phyloP scores from a whole-genome alignment of 2,113 vertebrate genomes.

The Amazona vittata region DNA sequence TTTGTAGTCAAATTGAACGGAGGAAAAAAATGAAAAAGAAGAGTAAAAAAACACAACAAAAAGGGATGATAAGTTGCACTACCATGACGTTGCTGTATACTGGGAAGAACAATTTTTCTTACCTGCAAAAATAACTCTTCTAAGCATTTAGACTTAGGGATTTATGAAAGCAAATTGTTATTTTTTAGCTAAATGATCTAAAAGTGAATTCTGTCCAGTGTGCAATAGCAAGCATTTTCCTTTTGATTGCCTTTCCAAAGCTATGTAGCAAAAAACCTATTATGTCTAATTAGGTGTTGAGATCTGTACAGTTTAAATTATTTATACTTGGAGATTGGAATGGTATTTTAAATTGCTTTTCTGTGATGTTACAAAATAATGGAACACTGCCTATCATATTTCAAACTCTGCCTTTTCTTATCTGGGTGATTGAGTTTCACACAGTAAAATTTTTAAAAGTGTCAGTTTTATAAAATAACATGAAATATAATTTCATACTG shows the following conservation, averaged over 20 bases:
- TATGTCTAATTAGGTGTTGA: constrained; percentile 51
- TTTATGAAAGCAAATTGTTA: not conserved
- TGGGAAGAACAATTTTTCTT: not conserved
- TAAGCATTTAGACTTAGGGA: not conserved
- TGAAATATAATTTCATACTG: not conserved
- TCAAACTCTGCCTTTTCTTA: not conserved
- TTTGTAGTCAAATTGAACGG: not conserved
- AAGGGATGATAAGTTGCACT: not conserved
- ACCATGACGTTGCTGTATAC: not conserved
- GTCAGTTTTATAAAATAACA: not conserved
- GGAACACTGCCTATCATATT: not conserved
- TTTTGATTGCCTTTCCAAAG: constrained; percentile 22
- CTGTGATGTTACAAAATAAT: not conserved
- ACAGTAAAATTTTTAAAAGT: not conserved
- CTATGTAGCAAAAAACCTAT: not conserved
- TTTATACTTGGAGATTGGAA: constrained; percentile 37
- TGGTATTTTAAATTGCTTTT: constrained; percentile 29
- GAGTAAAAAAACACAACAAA: not conserved
- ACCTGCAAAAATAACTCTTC: not conserved
- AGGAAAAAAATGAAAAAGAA: not conserved
- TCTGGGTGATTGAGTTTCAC: not conserved
- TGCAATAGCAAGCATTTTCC: not conserved
- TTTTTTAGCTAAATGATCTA: constrained; percentile 25
- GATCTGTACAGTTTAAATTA: constrained; percentile 28
- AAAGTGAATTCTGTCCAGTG: not conserved